Conservation (phyloP, 2,113 vertebrate genomes). For the Paradisaea rubra region DNA sequence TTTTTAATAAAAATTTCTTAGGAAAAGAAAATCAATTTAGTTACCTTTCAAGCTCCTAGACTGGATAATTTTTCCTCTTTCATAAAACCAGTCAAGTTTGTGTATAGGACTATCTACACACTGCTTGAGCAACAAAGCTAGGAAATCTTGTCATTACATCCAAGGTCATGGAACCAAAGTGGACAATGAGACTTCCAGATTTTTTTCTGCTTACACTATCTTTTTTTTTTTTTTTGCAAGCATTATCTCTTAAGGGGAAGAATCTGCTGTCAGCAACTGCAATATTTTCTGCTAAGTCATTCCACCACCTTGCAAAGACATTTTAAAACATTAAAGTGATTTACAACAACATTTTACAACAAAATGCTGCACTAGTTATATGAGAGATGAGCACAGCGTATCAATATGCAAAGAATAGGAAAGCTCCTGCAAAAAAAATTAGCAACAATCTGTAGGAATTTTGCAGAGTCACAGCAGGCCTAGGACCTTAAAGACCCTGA, state of each 20-base stretch:
- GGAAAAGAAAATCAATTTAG: background rate
- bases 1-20: background rate
- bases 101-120: background rate
- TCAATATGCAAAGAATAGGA: background rate
- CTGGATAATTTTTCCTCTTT: background rate
- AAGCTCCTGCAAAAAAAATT: background rate
- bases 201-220: conserved; percentile 40
- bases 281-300: conserved; percentile 46
- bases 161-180: conserved; percentile 15
- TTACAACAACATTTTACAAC: conserved; percentile 13
- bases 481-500: background rate
- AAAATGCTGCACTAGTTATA: conserved; percentile 4
- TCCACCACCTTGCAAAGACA: conserved; percentile 41
- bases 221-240: background rate
- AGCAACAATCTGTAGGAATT: background rate
- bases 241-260: conserved; percentile 2
- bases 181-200: background rate
- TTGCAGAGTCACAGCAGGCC: background rate
- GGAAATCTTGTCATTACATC: background rate
- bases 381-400: background rate
- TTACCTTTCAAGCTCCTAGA: background rate
- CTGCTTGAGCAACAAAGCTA: background rate
- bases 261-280: conserved; percentile 30
- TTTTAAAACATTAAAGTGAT: conserved; percentile 39
- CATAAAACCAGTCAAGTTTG: background rate